Base-by-base conservation (phyloP, 1,140 invertebrate genomes). In the Teleopsis dalmanni region DNA sequence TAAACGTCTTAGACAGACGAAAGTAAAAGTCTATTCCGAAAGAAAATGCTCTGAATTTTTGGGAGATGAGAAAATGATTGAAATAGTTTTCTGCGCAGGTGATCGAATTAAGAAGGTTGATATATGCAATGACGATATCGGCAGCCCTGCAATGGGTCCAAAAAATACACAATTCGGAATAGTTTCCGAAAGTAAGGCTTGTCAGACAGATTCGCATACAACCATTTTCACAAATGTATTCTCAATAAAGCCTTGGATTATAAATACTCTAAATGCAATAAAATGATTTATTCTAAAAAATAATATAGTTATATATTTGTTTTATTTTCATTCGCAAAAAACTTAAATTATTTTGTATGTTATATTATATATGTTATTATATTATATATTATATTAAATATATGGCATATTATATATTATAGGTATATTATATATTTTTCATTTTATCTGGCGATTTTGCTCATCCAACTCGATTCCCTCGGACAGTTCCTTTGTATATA, bases 61-160 rank as follows among this genome's bases (percentile, higher is more conserved):
- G 22, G 3, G 3, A 9, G 45, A 36, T 10, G 22, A 47, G 11
- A 33, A 25, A 8, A 14, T 11, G n/a, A 25, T n/a, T 11, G 13
- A 36, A 14, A 14, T 10, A 7, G n/a, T 35, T 9, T 36, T 47
- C 19, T 47, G 45, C 9, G 13, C 34, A 19, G 45, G 45, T 1
- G 45, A 47, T 27, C 45, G 45, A 13, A 27, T 19, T 11, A 47
- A 47, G 16, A 22, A 11, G n/a, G 22, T 35, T n/a, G 45, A 47
- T 7, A 47, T 47, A 14, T 47, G 45, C 31, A 47, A 33, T 14
- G 45, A 47, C 8, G 45, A 47, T n/a, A 25, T 10, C 3, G 45
- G 45, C 8, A 35, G 45, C 13, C 34, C 45, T 2, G 45, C 34
- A 16, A 27, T 47, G 19, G 11, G 22, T 14, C 13, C 25, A 22